Base-by-base conservation (phyloP, 2,888 invertebrate genomes). In the Catocala nupta region DNA sequence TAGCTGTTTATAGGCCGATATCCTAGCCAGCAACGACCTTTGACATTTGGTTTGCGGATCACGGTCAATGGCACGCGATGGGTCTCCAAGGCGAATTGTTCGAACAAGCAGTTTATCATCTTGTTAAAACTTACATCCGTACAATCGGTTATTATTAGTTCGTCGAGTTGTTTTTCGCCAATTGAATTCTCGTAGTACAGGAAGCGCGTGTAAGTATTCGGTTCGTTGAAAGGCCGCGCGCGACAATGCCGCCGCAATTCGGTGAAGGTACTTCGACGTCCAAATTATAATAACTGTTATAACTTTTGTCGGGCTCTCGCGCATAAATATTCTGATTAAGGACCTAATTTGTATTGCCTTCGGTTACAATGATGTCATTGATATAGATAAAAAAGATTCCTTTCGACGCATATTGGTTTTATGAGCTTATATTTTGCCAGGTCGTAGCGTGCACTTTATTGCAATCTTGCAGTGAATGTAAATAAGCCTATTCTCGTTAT, bases 141-240 rank as follows among this genome's bases (percentile, higher is more conserved):
- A 60, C 59, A 49, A 66, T 60, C 56, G 63, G 65, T 74, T 74
- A 63, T 77, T 71, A 71, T 71, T 77, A 68, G 52, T 65, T 34
- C 57, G 67, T 59, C 72, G 70, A 65, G 74, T 81, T 77, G 79
- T 81, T 86, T 85, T 89, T 89, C 78, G 84, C 83, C 81, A 81
- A 78, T 84, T 83, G 81, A 81, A 80, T 82, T 81, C 71, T 58
- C 48, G 79, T 82, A 78, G 81, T 77, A 82, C 91, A 91, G 92
- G 92, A 92, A 90, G 91, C 84, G 84, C 92, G 92, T 92, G 93
- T 85, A 83, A 85, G 88, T 84, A 93, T 93, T 91, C 84, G 85
- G 81, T 84, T 84, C 82, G 85, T 84, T 85, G 84, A 84, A 82
- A 82, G 77, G 81, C 81, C 81, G 75, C 63, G 75, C 65, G 67